These are phyloP conservation scores for Montipora efflorescens DNA, from an alignment of 64 coral and sea anemone species.

Conservation along the genomic window DNA sequence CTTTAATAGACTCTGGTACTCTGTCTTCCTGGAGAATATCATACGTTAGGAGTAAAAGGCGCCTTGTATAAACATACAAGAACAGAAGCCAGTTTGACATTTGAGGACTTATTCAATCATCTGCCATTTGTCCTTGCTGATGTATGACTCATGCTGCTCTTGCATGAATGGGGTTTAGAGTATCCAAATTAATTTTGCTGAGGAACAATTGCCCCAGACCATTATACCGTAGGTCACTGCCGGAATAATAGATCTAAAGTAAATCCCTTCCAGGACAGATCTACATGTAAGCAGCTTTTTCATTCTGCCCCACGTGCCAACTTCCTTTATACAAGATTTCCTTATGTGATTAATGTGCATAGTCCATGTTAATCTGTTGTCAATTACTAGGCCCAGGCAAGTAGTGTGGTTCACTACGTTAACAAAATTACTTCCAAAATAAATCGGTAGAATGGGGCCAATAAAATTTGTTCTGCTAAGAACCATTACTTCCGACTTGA, in stretches of 20 bases:
- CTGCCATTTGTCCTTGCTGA: background rate
- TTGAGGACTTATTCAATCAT: background rate
- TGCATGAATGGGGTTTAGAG: background rate
- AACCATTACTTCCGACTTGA: too few relatives aligned
- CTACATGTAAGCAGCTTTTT: background rate
- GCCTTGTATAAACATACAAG: background rate
- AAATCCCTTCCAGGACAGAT: background rate
- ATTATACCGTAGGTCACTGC: constrained; percentile 32
- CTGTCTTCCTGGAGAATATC: background rate
- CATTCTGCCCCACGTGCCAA: background rate
- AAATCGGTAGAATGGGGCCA: too few relatives aligned
- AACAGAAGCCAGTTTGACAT: background rate
- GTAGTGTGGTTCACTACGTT: constrained; percentile 1
- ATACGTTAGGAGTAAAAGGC: background rate
- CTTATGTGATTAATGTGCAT: constrained; percentile 1
- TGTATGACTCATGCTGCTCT: constrained; percentile 10
- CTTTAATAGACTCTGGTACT: too few relatives aligned
- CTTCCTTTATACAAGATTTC: constrained; percentile 5
- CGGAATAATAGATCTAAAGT: constrained; percentile 11
- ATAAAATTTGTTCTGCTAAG: too few relatives aligned
- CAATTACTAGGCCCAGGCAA: constrained; percentile 26
- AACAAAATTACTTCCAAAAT: too few relatives aligned
- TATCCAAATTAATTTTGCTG: background rate
- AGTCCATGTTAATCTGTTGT: constrained; percentile 13
- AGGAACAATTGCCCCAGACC: constrained; percentile 23